Percentiles rank a stretch among this genome's conserved stretches.
Evolutionary conservation across 2,888 invertebrate species (phyloP).

Genomic region (Fragum whitleyi): DNA sequence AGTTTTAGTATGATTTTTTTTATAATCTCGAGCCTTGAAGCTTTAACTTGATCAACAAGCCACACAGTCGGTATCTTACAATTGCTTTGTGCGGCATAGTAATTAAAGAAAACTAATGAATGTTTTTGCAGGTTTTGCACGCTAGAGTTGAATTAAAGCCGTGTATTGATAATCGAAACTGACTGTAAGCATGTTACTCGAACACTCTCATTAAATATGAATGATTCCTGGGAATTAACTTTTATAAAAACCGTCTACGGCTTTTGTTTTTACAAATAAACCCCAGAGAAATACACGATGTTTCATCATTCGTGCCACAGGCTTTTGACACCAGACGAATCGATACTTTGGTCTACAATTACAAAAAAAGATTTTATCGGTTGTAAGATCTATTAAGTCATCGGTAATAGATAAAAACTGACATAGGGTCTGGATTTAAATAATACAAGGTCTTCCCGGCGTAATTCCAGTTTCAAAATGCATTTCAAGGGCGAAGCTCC

Average conservation of each 20-base stretch:
- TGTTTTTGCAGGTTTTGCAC: not conserved
- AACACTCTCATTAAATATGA: not conserved
- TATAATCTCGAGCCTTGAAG: too few species aligned
- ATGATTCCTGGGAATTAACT: not conserved
- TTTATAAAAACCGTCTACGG: not conserved
- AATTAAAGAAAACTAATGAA: not conserved
- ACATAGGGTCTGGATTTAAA: too few species aligned
- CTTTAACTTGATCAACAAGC: too few species aligned
- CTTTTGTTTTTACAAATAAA: slow-evolving; percentile 2
- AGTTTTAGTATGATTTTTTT: too few species aligned
- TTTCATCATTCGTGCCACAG: not conserved
- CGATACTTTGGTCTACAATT: not conserved
- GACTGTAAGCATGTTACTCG: slow-evolving; percentile 1
- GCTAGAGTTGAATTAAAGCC: not conserved
- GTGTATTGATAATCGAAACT: not conserved
- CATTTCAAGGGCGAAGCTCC: too few species aligned
- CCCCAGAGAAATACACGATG: not conserved
- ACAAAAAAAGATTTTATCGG: too few species aligned
- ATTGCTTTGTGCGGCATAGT: too few species aligned
- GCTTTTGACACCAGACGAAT: not conserved
- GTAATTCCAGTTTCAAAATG: too few species aligned
- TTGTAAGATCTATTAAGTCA: too few species aligned
- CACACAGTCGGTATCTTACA: too few species aligned
- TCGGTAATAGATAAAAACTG: too few species aligned
- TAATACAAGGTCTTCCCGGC: too few species aligned